These are phyloP conservation scores for Dryoscopus gambensis DNA, from an alignment of 2,113 vertebrate genomes.

Conservation along the genomic window DNA sequence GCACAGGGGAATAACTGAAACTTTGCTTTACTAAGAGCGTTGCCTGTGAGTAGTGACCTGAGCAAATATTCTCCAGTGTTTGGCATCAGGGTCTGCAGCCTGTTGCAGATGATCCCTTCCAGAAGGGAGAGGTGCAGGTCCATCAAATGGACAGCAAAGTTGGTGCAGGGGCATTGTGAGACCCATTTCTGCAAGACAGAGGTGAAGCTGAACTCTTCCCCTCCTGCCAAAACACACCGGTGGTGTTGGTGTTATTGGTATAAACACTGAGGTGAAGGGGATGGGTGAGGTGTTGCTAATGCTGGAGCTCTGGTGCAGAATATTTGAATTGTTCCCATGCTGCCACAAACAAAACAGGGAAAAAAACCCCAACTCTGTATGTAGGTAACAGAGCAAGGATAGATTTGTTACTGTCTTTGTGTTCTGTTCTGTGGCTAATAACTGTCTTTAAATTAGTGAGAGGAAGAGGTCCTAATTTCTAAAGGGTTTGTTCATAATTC, in stretches of 20 bases:
- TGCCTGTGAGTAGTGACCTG: not conserved
- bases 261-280: not conserved
- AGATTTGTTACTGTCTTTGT: not conserved
- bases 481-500: not conserved
- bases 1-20: not conserved
- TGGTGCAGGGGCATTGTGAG: not conserved
- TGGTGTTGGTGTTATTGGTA: not conserved
- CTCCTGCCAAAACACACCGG: not conserved
- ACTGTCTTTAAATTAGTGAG: not conserved
- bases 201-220: not conserved
- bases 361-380: not conserved
- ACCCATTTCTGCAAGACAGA: not conserved
- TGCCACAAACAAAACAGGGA: not conserved
- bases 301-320: not conserved
- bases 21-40: not conserved
- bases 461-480: not conserved
- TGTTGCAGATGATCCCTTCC: rapidly evolving
- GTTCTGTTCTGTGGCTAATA: not conserved
- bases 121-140: not conserved
- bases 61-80: not conserved
- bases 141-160: rapidly evolving
- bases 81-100: not conserved
- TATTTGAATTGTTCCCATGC: not conserved
- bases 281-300: not conserved
- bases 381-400: not conserved